Evolutionary conservation across 1,140 invertebrate species (phyloP).

Genomic region (Hydropsyche tenuis): DNA sequence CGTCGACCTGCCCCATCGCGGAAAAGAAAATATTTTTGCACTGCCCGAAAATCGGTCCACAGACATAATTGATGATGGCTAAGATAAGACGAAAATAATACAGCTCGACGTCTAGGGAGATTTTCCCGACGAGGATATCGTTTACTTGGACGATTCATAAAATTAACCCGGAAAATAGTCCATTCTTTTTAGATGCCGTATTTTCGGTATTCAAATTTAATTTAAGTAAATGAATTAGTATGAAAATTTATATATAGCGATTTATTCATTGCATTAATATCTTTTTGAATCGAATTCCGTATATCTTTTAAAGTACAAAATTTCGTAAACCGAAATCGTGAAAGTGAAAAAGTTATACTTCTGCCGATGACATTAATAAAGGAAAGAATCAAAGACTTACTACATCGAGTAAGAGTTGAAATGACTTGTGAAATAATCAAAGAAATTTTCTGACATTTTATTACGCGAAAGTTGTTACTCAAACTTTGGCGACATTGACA

Average conservation of each 20-base stretch:
- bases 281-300: not conserved
- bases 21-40: constrained; percentile 20
- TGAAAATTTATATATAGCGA: not conserved
- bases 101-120: not conserved
- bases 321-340: too few species aligned
- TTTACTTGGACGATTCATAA: not conserved
- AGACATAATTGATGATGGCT: constrained; percentile 14
- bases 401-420: not conserved
- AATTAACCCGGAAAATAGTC: not conserved
- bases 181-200: not conserved
- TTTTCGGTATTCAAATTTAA: not conserved
- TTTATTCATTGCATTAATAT: not conserved
- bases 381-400: not conserved
- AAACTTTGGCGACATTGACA: constrained; percentile 3
- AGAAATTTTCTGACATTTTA: constrained; percentile 3
- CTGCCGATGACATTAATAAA: not conserved
- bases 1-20: not conserved
- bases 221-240: too few species aligned
- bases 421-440: constrained; percentile 7
- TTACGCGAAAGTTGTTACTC: not conserved
- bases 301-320: too few species aligned
- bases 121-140: not conserved
- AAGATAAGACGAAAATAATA: constrained; percentile 15
- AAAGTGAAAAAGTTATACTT: too few species aligned
- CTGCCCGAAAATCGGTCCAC: constrained; percentile 6